These are phyloP conservation scores for Ceratotherium simum DNA, from an alignment of 2,113 vertebrate genomes.

Conservation along the genomic window DNA sequence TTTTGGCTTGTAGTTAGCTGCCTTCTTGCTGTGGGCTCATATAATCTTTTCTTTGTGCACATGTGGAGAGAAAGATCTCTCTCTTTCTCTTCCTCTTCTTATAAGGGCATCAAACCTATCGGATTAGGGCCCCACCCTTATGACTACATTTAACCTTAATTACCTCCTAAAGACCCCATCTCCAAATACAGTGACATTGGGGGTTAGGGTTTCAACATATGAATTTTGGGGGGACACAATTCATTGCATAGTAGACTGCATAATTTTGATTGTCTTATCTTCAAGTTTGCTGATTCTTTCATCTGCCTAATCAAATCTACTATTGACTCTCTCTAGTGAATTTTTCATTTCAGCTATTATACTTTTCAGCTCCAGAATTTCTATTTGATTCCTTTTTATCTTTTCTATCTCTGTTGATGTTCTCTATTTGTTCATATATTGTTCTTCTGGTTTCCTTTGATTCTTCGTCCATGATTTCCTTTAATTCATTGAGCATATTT, in stretches of 20 bases:
- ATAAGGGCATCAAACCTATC: not conserved
- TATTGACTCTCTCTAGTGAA: not conserved
- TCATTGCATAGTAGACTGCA: not conserved
- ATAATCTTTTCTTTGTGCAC: not conserved
- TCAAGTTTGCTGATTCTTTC: not conserved
- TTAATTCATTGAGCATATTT: conserved; percentile 3
- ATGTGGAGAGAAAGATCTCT: not conserved
- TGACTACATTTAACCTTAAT: not conserved
- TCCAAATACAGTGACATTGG: not conserved
- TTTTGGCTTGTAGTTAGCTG: not conserved
- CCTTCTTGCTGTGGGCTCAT: not conserved
- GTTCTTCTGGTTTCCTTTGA: not conserved
- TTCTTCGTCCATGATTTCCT: not conserved
- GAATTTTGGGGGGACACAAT: not conserved
- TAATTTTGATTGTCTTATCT: not conserved
- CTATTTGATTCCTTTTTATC: not conserved
- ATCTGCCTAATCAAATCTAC: not conserved
- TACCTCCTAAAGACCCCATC: not conserved
- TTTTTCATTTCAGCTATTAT: not conserved
- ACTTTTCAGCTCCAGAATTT: not conserved
- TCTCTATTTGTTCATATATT: not conserved
- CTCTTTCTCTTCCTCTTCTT: not conserved
- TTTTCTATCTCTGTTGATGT: not conserved
- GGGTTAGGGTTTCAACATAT: not conserved
- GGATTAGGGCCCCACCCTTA: not conserved